These are phyloP conservation scores for Phrixothrix hirtus DNA, from an alignment of 2,888 invertebrate species.

Conservation along the genomic window DNA sequence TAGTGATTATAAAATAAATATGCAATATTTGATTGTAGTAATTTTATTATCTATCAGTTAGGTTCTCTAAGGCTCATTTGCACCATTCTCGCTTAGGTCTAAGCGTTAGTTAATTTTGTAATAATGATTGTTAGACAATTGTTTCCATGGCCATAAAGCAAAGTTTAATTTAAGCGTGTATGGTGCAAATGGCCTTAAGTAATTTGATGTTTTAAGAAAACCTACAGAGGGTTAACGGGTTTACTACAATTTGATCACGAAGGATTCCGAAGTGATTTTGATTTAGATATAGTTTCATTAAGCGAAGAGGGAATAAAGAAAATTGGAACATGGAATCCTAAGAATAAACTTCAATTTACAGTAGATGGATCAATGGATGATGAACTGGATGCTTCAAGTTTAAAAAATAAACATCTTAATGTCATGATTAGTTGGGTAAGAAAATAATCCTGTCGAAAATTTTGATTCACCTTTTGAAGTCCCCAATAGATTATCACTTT, in stretches of 20 bases:
- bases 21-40: too few relatives aligned
- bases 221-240: slow-evolving; percentile 52
- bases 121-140: too few relatives aligned
- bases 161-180: too few relatives aligned
- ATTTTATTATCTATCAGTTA: too few relatives aligned
- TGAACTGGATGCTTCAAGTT: slow-evolving; percentile 52
- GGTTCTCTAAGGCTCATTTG: too few relatives aligned
- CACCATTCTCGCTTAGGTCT: too few relatives aligned
- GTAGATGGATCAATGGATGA: slow-evolving; percentile 41
- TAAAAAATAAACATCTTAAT: slow-evolving; percentile 72
- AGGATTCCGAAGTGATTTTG: slow-evolving; percentile 53
- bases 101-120: too few relatives aligned
- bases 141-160: too few relatives aligned
- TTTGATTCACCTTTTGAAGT: slow-evolving; percentile 4
- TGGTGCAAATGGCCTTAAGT: too few relatives aligned
- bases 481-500: slow-evolving; percentile 5
- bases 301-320: slow-evolving; percentile 50
- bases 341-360: slow-evolving; percentile 50
- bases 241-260: slow-evolving; percentile 52
- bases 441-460: slow-evolving; percentile 43
- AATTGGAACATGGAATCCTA: slow-evolving; percentile 53
- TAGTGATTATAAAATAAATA: too few relatives aligned
- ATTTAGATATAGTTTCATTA: slow-evolving; percentile 53
- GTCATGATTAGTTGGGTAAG: slow-evolving; percentile 72
- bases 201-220: too few relatives aligned